Base-by-base conservation (phyloP, 1,140 invertebrate species). In the Trichonephila clavata region DNA sequence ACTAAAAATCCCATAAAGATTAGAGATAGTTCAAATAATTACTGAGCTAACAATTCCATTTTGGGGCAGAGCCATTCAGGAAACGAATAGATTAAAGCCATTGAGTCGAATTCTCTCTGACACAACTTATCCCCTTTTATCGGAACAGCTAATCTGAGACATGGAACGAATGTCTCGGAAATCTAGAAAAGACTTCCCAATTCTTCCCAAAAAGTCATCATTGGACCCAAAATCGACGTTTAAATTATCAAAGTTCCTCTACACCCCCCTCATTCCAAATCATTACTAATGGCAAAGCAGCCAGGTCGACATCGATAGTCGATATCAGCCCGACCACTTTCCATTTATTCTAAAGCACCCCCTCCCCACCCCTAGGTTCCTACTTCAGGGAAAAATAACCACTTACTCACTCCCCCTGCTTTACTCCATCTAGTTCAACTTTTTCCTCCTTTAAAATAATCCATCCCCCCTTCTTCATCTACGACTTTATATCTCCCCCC, bases 201-300 rank as follows among this genome's bases (percentile, higher is more conserved):
- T 92, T 80, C 80, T 80, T 84, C 60, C 77, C 50, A 39, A 92
- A 87, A 92, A 92, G 27, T 84, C 90, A 92, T 92, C 90, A 92
- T 65, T 77, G 90, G 50, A 43, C 27, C 71, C 59, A 68, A 87
- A 92, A 92, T 92, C 90, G 90, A 92, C 90, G 90, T 84, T 92
- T 92, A 92, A 92, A 92, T 92, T 92, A 92, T 92, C 90, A 92
- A 84, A 92, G 90, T 65, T 63, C 14, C 61, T 60, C 86, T 63
- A 32, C 50, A 32, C 80, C 43, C 21, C 43, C 68, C 65, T 57
- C 16, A 16, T n/a, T 16, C 86, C 86, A 83, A 92, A 92, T 92
- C 90, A 84, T 92, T 92, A 92, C 90, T 92, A 92, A 92, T 92
- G 90, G 59, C 90, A 84, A 92, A 83, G 90, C 90, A 92, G 90